phyloP scores from a whole-genome alignment of 2,888 invertebrate species.

The Synanthedon myopaeformis region DNA sequence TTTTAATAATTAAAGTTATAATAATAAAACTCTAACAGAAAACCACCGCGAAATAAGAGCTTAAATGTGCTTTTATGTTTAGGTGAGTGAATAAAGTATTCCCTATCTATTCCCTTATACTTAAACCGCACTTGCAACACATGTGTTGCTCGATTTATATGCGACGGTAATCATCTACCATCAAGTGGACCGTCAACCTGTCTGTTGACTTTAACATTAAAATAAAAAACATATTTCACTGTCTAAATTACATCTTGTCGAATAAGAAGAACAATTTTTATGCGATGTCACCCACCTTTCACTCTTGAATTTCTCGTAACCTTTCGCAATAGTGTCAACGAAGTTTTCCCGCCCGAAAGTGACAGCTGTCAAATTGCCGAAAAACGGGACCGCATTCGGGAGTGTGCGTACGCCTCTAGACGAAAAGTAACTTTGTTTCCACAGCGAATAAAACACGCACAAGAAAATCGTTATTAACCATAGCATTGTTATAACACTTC shows the following conservation, averaged over 20 bases:
- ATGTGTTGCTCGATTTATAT: no score
- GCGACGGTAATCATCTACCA: no score
- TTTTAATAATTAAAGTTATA: no score
- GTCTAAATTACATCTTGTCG: neutral
- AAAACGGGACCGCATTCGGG: conserved; percentile 28
- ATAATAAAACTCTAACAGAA: no score
- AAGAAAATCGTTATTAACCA: conserved; percentile 25
- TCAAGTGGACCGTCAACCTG: neutral
- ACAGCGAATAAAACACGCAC: conserved; percentile 28
- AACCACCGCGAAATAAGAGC: no score
- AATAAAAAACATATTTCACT: neutral
- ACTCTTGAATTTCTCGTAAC: conserved; percentile 36
- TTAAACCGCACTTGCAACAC: no score
- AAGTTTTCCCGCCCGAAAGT: conserved; percentile 40
- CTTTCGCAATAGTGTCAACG: conserved; percentile 36
- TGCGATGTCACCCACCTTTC: conserved; percentile 25
- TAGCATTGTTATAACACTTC: conserved; percentile 6
- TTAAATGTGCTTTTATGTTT: no score
- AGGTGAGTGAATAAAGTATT: no score
- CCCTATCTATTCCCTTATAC: no score
- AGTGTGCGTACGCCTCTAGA: conserved; percentile 29
- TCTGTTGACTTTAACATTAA: neutral
- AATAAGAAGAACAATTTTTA: neutral
- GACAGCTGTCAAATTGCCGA: conserved; percentile 43
- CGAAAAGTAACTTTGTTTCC: conserved; percentile 33